Evolutionary conservation across 2,113 vertebrate genomes (phyloP).

Genomic region (Chaetura pelagica): DNA sequence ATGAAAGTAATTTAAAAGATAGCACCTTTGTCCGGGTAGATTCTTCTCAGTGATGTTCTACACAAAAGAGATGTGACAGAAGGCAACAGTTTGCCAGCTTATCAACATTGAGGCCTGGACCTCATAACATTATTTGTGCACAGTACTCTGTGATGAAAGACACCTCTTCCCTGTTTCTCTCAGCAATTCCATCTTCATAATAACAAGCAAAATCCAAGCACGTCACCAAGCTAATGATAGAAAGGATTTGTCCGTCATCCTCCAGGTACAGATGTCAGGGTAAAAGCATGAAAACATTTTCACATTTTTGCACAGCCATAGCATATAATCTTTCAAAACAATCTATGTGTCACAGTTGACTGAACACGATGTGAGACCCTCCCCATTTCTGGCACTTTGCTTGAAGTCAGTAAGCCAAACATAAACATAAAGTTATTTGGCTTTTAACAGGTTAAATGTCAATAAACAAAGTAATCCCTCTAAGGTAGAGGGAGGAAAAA

Average conservation of each 20-base stretch:
- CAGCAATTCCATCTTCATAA: neutral
- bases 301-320: neutral
- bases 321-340: conserved; percentile 25
- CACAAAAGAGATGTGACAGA: neutral
- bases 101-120: neutral
- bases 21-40: neutral
- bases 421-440: neutral
- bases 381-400: accelerated
- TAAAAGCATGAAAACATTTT: neutral
- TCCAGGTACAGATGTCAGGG: neutral
- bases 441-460: neutral
- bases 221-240: neutral
- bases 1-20: neutral
- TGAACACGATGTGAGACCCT: neutral
- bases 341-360: neutral
- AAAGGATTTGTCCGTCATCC: neutral
- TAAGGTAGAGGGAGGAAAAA: neutral
- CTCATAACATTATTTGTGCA: neutral
- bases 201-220: neutral
- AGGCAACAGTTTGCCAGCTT: neutral
- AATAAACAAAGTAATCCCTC: neutral
- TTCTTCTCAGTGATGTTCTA: neutral
- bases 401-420: neutral
- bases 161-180: neutral
- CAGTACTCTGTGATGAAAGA: neutral